Conservation (phyloP, 2,113 vertebrate genomes). For the Vireo altiloquus region DNA sequence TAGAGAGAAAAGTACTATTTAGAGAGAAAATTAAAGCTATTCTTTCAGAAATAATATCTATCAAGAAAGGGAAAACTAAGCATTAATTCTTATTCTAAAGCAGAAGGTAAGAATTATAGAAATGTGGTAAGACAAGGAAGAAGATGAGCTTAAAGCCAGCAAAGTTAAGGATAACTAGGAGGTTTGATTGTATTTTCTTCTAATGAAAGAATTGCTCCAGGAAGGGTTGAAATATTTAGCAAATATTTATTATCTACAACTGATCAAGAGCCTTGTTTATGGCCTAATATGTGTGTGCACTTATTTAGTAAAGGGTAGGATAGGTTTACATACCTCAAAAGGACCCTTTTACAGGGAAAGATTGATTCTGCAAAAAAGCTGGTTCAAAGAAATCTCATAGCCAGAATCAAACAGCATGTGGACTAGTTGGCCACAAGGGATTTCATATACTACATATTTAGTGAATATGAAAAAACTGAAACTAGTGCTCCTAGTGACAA, state of each 20-base stretch:
- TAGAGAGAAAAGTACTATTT: fast-evolving
- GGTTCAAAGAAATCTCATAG: neutral
- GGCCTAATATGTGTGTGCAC: neutral
- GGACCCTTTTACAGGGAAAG: neutral
- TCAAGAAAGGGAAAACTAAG: neutral
- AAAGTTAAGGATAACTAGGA: neutral
- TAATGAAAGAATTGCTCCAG: neutral
- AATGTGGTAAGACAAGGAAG: neutral
- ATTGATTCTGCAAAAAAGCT: neutral
- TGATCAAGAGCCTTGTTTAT: neutral
- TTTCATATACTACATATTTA: neutral
- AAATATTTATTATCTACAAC: neutral
- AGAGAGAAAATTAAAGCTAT: neutral
- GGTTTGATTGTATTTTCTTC: neutral
- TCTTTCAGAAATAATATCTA: neutral
- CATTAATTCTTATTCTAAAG: neutral
- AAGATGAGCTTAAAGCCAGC: neutral
- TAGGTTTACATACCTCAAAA: neutral
- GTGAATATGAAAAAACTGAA: neutral
- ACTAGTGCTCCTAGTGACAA: neutral
- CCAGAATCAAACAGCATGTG: neutral
- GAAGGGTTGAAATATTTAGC: neutral
- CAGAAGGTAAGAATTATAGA: neutral
- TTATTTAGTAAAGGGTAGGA: neutral
- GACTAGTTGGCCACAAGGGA: neutral